Evolutionary conservation across 2,113 vertebrate species (phyloP), one percentile per base, ranked within the genome.

Genomic region (Ciconia maguari): DNA sequence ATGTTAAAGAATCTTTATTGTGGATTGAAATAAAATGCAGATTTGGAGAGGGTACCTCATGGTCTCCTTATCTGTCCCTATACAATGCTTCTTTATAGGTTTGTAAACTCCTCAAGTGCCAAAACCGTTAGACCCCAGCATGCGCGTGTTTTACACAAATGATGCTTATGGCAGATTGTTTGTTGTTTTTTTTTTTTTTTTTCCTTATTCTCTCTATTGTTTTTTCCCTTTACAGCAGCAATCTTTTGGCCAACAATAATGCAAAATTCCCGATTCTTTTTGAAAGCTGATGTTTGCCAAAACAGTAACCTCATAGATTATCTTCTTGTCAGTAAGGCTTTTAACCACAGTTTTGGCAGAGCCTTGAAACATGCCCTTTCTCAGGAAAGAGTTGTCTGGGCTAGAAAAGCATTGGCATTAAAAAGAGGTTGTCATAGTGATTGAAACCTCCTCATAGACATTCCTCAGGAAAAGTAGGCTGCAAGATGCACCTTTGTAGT

Each of bases 341-440:
- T 97, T 92, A 92, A 86, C 89, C 85, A 95, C 87, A 83, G 72
- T 93, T 97, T 97, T 97, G 96, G 96, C 97, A 96, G 85, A 93
- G 87, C 85, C 96, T 96, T 71, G 87, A 87, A 96, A 96, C 94
- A 94, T 97, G 96, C 96, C 94, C 96, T 96, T 97, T 97, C 84
- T 96, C 87, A 97, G 91, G 96, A 97, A 95, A 95, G 97, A 96
- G 97, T 94, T 97, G 97, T 96, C 96, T 96, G 95, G 96, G 94
- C 95, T 97, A 60, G 90, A 97, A 96, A 97, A 97, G 94, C 87
- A 90, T 97, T 98, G 97, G 95, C 90, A 93, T 95, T 96, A 97
- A 95, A 97, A 97, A 97, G 89, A 94, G 90, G 97, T 98, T 97
- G 96, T 97, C 98, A 98, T 98, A 97, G 98, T 97, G 97, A 98